Base-by-base conservation (phyloP, 1,140 invertebrate species). In the Riptortus pedestris region DNA sequence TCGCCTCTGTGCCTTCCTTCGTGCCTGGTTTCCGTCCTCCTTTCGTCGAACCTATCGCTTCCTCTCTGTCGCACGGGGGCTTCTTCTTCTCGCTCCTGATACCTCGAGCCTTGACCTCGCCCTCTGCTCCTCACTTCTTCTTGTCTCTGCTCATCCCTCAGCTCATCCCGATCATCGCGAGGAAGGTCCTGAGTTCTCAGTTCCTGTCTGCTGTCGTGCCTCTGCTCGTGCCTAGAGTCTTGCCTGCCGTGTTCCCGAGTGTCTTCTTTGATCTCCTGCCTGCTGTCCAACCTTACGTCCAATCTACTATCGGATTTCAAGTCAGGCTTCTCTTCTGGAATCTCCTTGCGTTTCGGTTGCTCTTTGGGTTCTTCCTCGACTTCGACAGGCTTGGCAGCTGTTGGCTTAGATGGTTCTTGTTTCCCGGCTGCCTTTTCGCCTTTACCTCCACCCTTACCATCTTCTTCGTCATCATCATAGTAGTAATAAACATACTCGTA, bases 401-500 rank as follows among this genome's bases (percentile, higher is more conserved):
- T 38, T 14, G 31, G 31, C 14, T 38, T 38, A 14, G 31, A 5
- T n/a, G n/a, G n/a, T n/a, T n/a, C n/a, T n/a, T 47, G 18, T 3
- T 4, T 18, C 1, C 18, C 16, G 14, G 22, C 24, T 1, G 20
- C 26, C 28, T 59, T 59, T 11, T 59, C 28, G 2, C 27, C 28
- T 55, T 55, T 55, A 18, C 18, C 51, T 2, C 24, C 24, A 27
- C 51, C 58, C 45, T 43, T 63, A 1, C 60, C 47, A 12, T 57
- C 60, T 58, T 84, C 83, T 1, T 90, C 87, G 65, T 90, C 88
- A 62, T 90, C 88, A 67, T 91, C 87, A 65, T 91, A 90, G 70
- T 93, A 92, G 72, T 93, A 93, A 70, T 93, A 93, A 20, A 91
- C 86, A 69, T 93, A 93, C 72, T 91, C 90, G 72, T 91, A 92